These are phyloP conservation scores for Halcyon leucocephala DNA, from an alignment of 2,797 vertebrate genomes.

Conservation along the genomic window DNA sequence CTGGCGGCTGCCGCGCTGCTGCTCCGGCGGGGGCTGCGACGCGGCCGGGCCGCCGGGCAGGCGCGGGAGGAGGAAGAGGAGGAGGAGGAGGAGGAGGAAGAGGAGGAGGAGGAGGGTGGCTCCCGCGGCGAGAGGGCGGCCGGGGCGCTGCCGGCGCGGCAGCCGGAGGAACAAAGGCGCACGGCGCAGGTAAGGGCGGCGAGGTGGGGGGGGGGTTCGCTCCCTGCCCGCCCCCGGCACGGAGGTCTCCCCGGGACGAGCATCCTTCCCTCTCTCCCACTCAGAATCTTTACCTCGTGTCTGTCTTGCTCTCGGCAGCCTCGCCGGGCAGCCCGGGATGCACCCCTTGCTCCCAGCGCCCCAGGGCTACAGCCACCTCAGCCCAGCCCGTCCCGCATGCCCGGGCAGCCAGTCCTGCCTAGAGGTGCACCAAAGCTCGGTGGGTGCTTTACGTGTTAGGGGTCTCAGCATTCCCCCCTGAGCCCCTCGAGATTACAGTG, in stretches of 20 bases:
- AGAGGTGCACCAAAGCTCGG: background rate
- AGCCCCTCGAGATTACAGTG: background rate
- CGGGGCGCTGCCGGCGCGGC: background rate
- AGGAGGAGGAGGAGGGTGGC: background rate
- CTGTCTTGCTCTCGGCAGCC: background rate
- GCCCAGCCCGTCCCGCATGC: background rate
- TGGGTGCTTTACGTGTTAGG: too few species aligned
- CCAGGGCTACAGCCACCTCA: background rate
- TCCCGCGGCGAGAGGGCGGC: background rate
- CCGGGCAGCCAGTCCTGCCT: background rate
- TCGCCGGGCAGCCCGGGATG: background rate
- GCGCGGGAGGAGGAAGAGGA: background rate
- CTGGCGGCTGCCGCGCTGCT: conserved; percentile 6
- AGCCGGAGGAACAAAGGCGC: conserved; percentile 18
- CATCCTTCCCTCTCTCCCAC: background rate
- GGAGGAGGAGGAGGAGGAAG: background rate
- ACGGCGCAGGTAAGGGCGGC: background rate
- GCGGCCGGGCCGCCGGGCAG: background rate
- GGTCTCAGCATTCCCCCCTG: background rate
- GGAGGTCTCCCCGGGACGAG: background rate
- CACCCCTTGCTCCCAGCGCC: background rate
- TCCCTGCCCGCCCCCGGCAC: background rate
- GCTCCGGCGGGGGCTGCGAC: background rate
- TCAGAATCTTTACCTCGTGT: background rate
- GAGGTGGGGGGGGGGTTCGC: too few species aligned